Evolutionary conservation across 2,797 vertebrate species (phyloP).

Genomic region (Helarctos malayanus): DNA sequence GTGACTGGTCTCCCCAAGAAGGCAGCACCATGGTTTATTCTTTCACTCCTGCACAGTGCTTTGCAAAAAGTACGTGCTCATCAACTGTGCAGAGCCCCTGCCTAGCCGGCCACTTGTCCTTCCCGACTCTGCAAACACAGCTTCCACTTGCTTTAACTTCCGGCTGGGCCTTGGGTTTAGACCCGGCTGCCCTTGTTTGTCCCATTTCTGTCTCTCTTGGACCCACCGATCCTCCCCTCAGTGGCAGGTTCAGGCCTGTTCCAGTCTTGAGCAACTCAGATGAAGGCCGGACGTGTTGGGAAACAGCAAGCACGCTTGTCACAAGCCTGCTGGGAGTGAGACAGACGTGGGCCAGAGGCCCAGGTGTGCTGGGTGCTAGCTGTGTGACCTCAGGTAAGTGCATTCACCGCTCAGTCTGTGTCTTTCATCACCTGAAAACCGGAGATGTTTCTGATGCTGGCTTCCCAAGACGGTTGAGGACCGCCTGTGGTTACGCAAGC

Average conservation of each 20-base stretch:
- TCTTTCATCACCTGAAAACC: background rate
- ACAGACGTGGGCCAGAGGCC: background rate
- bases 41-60: background rate
- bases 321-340: background rate
- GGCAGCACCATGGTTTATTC: background rate
- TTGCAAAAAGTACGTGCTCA: background rate
- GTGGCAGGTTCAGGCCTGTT: background rate
- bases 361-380: background rate
- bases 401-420: background rate
- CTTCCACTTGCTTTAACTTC: background rate
- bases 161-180: background rate
- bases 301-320: background rate
- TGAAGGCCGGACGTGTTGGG: background rate
- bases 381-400: constrained; percentile 18
- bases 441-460: background rate
- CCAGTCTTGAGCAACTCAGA: background rate
- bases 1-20: background rate
- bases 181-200: background rate
- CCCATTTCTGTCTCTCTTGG: background rate
- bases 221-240: background rate
- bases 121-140: background rate
- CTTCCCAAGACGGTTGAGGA: background rate
- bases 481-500: background rate
- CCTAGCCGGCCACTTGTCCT: background rate
- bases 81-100: background rate